Conservation (phyloP, 2,113 vertebrate species). For the Aleadryas rufinucha region DNA sequence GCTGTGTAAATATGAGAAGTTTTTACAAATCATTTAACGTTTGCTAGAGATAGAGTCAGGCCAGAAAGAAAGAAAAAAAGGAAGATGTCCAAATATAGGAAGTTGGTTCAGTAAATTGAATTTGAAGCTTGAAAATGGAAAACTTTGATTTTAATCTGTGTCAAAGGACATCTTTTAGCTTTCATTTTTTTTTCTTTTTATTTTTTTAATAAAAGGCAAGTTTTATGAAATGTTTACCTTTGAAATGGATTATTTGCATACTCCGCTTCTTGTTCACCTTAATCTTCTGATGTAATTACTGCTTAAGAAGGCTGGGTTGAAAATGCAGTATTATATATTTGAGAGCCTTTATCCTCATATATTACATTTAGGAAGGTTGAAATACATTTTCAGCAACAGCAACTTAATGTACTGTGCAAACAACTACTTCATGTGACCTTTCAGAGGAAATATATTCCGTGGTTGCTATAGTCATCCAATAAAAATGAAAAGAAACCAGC, state of each 20-base stretch:
- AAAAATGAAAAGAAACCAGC: neutral
- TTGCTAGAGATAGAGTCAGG: neutral
- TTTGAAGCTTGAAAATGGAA: constrained; percentile 48
- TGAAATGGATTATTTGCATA: neutral
- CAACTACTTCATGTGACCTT: neutral
- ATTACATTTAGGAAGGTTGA: neutral
- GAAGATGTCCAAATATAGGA: constrained; percentile 29
- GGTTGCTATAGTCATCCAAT: neutral
- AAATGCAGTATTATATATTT: constrained; percentile 2
- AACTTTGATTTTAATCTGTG: constrained; percentile 29
- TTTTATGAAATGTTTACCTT: constrained; percentile 27
- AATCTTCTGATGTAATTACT: constrained; percentile 3
- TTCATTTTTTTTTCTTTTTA: neutral
- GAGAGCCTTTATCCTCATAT: neutral
- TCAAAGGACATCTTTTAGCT: neutral
- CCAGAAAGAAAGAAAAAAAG: constrained; percentile 3
- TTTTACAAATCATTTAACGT: constrained; percentile 27
- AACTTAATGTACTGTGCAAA: neutral
- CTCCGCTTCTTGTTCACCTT: neutral
- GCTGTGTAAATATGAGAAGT: constrained; percentile 30
- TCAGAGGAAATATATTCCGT: neutral
- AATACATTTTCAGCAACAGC: neutral
- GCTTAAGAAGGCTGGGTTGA: neutral
- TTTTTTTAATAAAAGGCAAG: neutral
- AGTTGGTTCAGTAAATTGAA: constrained; percentile 63